Percentiles rank a stretch among this genome's conserved stretches.
These are phyloP conservation scores for Sitta europaea DNA, from an alignment of 2,113 vertebrate species.

Conservation along the genomic window DNA sequence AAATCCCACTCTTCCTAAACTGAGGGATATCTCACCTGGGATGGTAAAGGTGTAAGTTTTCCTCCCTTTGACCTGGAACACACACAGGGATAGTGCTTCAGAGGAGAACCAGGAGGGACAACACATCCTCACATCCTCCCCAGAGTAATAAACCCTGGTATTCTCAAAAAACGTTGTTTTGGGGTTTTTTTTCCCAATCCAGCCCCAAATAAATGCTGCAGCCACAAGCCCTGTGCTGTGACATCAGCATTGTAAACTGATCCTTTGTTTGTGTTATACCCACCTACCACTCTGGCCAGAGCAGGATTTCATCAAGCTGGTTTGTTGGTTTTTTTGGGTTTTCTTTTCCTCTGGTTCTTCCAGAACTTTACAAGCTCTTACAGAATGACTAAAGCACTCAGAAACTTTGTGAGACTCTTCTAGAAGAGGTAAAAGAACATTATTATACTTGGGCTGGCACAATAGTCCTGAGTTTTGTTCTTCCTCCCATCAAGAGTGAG, in stretches of 20 bases:
- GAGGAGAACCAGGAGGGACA: not conserved
- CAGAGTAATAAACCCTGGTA: no score
- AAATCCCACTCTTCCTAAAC: not conserved
- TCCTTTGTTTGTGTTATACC: not conserved
- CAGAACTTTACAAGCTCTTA: not conserved
- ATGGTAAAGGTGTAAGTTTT: accelerated
- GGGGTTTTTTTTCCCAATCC: accelerated
- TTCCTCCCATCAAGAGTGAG: not conserved
- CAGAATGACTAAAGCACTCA: not conserved
- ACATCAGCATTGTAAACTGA: not conserved
- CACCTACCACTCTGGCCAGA: not conserved
- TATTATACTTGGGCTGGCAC: not conserved
- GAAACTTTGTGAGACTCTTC: not conserved
- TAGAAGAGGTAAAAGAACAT: not conserved
- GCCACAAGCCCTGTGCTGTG: not conserved
- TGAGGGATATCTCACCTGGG: not conserved
- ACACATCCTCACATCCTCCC: not conserved
- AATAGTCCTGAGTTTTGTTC: not conserved
- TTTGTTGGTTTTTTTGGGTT: no score
- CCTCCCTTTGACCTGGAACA: not conserved
- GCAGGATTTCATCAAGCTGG: not conserved
- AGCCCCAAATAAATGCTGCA: not conserved
- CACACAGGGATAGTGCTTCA: accelerated
- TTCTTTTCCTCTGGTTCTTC: not conserved
- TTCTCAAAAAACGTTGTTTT: not conserved